These are phyloP conservation scores for Sakesphorus luctuosus DNA, from an alignment of 2,113 vertebrate genomes.

Conservation along the genomic window DNA sequence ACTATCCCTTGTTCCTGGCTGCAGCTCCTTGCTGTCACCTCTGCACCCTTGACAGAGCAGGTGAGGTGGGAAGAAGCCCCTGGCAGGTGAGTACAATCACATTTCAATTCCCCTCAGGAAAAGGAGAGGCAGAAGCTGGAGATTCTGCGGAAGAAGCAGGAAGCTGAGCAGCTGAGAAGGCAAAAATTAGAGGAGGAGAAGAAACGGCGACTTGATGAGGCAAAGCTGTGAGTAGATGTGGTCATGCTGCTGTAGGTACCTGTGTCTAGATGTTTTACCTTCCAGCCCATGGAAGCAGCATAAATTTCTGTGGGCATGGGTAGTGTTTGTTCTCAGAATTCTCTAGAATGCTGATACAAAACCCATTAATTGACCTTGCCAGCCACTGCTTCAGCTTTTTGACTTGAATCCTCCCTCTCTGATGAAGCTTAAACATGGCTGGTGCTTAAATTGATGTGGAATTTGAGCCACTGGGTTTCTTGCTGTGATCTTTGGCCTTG, in stretches of 20 bases:
- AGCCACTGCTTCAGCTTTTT: background rate
- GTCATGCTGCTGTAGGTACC: background rate
- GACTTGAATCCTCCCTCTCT: background rate
- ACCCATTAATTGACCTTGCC: background rate
- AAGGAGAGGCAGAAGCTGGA: slow-evolving; percentile 88
- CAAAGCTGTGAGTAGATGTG: slow-evolving; percentile 80
- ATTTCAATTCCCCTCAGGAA: slow-evolving; percentile 71
- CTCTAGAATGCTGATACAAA: background rate
- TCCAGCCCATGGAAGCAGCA: background rate
- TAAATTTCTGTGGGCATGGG: background rate
- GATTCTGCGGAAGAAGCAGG: slow-evolving; percentile 86
- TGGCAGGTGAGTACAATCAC: background rate
- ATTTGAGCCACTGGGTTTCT: background rate
- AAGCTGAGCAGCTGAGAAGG: slow-evolving; percentile 86
- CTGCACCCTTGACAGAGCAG: background rate
- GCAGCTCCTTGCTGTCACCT: background rate
- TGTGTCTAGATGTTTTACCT: background rate
- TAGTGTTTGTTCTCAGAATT: background rate
- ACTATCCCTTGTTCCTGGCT: background rate
- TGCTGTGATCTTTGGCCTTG: background rate
- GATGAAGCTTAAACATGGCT: background rate
- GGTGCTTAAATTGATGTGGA: background rate
- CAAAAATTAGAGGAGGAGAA: slow-evolving; percentile 92
- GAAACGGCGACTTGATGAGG: slow-evolving; percentile 83
- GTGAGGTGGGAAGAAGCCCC: background rate